Conservation (phyloP, 1,140 invertebrate species). For the Drosophila pallidifrons region DNA sequence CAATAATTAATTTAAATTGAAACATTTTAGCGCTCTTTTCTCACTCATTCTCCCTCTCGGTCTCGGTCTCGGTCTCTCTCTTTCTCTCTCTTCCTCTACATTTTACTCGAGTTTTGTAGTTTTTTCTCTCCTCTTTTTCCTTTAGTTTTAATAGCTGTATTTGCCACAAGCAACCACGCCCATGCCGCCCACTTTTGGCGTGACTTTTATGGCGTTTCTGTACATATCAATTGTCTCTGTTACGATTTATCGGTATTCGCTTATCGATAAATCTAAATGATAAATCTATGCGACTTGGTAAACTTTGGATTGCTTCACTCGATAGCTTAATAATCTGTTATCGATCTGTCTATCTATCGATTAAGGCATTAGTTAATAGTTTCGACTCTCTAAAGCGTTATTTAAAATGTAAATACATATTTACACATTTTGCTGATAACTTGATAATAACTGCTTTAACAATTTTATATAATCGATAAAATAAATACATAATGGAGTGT, state of each 20-base stretch:
- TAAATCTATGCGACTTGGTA: too few relatives aligned
- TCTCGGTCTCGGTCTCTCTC: not conserved
- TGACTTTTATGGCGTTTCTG: not conserved
- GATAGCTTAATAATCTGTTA: too few relatives aligned
- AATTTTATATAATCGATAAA: too few relatives aligned
- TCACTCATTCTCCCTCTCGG: not conserved
- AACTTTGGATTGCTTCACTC: too few relatives aligned
- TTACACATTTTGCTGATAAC: too few relatives aligned
- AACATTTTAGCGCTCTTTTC: conserved; percentile 69
- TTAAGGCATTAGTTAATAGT: too few relatives aligned
- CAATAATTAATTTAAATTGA: conserved; percentile 84
- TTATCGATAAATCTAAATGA: not conserved
- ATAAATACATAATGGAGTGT: too few relatives aligned
- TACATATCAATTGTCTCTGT: conserved; percentile 18
- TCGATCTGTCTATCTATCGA: too few relatives aligned
- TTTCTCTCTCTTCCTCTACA: not conserved
- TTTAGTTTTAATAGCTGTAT: conserved; percentile 46
- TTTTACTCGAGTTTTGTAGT: conserved; percentile 23
- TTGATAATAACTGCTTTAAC: too few relatives aligned
- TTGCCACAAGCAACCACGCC: conserved; percentile 27
- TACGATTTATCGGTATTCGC: not conserved
- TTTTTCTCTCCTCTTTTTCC: conserved; percentile 8
- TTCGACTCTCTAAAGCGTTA: too few relatives aligned
- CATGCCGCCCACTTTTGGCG: not conserved
- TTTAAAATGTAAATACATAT: too few relatives aligned